Base-by-base conservation (phyloP, 2,888 invertebrate species). In the Elysia crispata region DNA sequence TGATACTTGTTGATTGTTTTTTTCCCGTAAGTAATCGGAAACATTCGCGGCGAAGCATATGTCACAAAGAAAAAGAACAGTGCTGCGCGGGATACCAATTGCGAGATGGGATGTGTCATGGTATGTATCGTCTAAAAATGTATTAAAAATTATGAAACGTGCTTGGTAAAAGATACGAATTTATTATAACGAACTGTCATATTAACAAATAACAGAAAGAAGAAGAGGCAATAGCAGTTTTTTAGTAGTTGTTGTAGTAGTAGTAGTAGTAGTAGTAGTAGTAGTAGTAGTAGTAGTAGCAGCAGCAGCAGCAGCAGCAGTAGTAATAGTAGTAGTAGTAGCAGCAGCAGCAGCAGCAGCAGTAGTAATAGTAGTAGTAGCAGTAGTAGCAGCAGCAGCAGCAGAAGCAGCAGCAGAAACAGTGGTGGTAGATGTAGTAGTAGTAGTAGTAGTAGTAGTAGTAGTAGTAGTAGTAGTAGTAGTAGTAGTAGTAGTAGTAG, bases 11-110 rank as follows among this genome's bases (percentile, higher is more conserved):
- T n/a, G n/a, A n/a, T 54, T n/a, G n/a, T n/a, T 41, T 41, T 41
- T 41, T 41, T 41, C 41, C 41, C 41, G 41, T 41, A 41, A 74
- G 62, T 23, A 72, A 50, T 18, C 41, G 64, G 20, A 64, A 77
- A 70, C 70, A 69, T 20, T 76, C 75, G 25, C 67, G 78, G 11
- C 62, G 28, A 23, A 79, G 77, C 31, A 41, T 69, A 11, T 72
- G 75, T 74, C 69, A 77, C 25, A 49, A 67, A 31, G 70, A 78
- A 23, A 23, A 13, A 30, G 54, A 70, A 13, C 76, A 76, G 28
- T 66, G 74, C 33, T 66, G 66, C 57, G n/a, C 30, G 6, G 75
- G 82, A n/a, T 67, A 60, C n/a, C 23, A 18, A 15, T 18, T 66
- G 15, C 73, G 66, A 20, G 54, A 54, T 20, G 79, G 79, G n/a